phyloP scores from a whole-genome alignment of 2,113 vertebrate species.

The Eretmodus cyanostictus region DNA sequence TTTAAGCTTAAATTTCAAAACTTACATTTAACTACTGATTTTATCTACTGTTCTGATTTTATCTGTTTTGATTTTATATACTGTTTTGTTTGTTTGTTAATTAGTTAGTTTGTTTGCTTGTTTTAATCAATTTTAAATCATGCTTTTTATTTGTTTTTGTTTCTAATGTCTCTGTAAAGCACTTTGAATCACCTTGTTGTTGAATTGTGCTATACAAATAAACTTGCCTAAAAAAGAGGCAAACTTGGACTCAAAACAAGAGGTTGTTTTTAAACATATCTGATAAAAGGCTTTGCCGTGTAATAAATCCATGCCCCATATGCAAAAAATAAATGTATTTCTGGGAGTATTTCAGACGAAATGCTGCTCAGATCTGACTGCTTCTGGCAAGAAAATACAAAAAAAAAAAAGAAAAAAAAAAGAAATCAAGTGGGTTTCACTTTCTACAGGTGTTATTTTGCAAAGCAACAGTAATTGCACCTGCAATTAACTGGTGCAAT shows the following conservation, averaged over 20 bases:
- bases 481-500: background rate
- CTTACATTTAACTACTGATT: no score
- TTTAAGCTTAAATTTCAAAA: no score
- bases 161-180: no score
- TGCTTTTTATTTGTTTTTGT: no score
- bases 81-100: no score
- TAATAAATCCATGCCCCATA: background rate
- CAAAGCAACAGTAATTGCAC: background rate
- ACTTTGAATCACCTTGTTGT: no score
- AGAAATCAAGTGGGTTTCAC: background rate
- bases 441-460: background rate
- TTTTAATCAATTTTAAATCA: no score
- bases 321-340: background rate
- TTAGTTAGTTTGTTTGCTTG: no score
- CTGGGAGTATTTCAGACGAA: background rate
- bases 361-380: background rate
- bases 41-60: no score
- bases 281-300: background rate
- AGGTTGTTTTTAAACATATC: background rate
- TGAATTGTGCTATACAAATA: no score
- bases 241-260: background rate
- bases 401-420: background rate
- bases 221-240: background rate
- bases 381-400: background rate
- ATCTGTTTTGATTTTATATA: no score